Evolutionary conservation across 2,888 invertebrate species (phyloP).

Genomic region (Nasonia oneida): DNA sequence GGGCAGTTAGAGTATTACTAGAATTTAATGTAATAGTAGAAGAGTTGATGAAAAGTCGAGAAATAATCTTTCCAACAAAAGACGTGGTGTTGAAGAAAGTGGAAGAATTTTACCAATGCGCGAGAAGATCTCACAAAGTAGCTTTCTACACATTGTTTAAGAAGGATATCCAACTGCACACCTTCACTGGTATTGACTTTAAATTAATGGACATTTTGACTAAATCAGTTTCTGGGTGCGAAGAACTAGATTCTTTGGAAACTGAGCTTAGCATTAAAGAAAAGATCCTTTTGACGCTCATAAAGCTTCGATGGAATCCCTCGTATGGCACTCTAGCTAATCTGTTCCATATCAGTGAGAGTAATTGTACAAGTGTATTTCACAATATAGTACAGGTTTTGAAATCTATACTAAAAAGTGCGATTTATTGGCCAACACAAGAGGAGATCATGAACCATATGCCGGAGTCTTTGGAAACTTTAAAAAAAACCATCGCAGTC

Average conservation of each 20-base stretch:
- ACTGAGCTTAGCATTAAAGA: conserved; percentile 19
- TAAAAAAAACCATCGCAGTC: conserved; percentile 23
- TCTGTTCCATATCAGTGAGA: conserved; percentile 16
- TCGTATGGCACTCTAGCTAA: neutral
- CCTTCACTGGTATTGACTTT: conserved; percentile 26
- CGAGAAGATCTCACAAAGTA: conserved; percentile 27
- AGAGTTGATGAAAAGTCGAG: neutral
- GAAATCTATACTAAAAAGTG: conserved; percentile 33
- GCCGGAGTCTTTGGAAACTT: neutral
- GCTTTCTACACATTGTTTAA: neutral
- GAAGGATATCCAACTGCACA: conserved; percentile 18
- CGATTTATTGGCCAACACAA: conserved; percentile 43
- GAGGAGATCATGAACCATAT: conserved; percentile 6
- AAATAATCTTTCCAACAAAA: conserved; percentile 10
- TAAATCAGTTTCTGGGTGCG: neutral
- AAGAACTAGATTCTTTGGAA: neutral
- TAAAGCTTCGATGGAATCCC: conserved; percentile 38
- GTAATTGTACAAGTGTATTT: neutral
- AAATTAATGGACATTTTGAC: neutral
- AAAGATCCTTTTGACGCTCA: conserved; percentile 19
- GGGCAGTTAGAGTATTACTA: conserved; percentile 38
- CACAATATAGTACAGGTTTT: neutral
- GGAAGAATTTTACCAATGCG: conserved; percentile 42
- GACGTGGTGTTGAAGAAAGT: conserved; percentile 30
- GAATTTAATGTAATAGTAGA: conserved; percentile 34